Conservation (phyloP, 2,113 vertebrate genomes). For the Megaleporinus macrocephalus region DNA sequence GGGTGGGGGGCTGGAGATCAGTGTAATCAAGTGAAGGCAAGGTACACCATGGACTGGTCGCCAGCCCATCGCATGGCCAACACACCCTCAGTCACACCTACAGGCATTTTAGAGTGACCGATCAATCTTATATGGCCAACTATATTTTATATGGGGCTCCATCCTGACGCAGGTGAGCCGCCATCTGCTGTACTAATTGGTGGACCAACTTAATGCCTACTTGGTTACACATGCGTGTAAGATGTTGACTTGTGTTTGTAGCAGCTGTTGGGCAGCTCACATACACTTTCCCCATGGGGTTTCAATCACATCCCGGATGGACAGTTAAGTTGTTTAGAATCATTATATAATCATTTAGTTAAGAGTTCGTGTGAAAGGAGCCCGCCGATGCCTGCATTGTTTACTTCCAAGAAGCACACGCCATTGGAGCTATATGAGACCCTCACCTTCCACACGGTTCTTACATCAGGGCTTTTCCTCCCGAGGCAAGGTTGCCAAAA, state of each 20-base stretch:
- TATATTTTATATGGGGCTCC: too few species aligned
- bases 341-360: conserved; percentile 5
- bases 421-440: neutral
- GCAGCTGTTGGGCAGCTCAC: too few species aligned
- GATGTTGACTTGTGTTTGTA: neutral
- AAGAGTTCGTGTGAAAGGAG: neutral
- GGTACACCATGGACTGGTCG: too few species aligned
- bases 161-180: neutral
- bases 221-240: neutral
- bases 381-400: conserved; percentile 35
- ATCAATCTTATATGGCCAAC: too few species aligned
- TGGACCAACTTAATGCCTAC: neutral
- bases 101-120: too few species aligned
- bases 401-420: conserved; percentile 14
- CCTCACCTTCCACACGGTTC: neutral
- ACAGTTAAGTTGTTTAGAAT: too few species aligned
- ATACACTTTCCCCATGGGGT: neutral
- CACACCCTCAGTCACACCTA: too few species aligned
- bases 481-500: neutral
- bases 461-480: neutral
- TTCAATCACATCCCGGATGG: too few species aligned
- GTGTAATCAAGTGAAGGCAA: too few species aligned
- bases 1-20: too few species aligned
- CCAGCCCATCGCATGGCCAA: too few species aligned
- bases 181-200: neutral